Base-by-base conservation (phyloP, 1,140 invertebrate species). In the Penaeus japonicus region DNA sequence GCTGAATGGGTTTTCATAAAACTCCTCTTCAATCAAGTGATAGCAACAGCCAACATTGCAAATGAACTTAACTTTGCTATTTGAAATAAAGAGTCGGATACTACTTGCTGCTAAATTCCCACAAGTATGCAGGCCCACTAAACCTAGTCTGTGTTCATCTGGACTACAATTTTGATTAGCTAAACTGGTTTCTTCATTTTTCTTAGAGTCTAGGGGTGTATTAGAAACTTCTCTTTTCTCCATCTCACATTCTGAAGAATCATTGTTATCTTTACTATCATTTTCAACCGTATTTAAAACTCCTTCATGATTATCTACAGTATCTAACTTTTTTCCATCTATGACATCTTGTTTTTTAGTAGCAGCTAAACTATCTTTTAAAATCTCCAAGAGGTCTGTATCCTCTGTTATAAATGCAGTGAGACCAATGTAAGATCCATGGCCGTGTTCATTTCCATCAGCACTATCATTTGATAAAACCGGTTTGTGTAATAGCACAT, bases 11-110 rank as follows among this genome's bases (percentile, higher is more conserved):
- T 90, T 91, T 87, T 88, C 87, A 91, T 93, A 93, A 83, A 94
- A 92, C 89, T 93, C 92, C 93, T 98, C 96, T 73, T 95, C 89
- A 32, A 89, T 47, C n/a, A 89, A 32, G 55, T 89, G 82, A 93
- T 98, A 98, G 92, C 97, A 98, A 92, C 97, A 99, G 0, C 96
- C 96, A 54, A 98, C 95, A 91, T 96, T 96, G 82, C 89, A 96
- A 0, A 98, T 91, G 0, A 94, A 94, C 84, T 93, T 93, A 2
- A 95, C 94, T 17, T 92, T 81, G 32, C 93, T 91, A 0, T 93
- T 82, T 22, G 93, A 91, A 30, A 94, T 91, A 92, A 97, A 98
- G 20, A 97, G 93, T 91, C 95, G 94, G 0, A 98, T 92, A 86
- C 95, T 95, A 15, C 95, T 95, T 3, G 96, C 93, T 0, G 96